Base-by-base conservation (phyloP, 1,140 invertebrate species). In the Lerema accius region DNA sequence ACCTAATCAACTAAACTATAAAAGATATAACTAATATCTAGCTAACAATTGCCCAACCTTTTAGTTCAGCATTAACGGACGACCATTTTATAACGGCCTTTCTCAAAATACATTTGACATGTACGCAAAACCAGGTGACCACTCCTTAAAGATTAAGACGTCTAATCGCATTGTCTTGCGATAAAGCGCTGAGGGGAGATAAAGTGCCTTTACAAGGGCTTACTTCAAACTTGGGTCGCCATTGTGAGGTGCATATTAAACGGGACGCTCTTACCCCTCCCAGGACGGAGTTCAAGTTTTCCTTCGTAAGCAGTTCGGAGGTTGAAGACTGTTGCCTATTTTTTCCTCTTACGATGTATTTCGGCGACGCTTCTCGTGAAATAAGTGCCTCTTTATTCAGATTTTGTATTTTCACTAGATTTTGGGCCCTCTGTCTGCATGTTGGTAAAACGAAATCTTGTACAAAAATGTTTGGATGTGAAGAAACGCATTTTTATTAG, bases 241-340 rank as follows among this genome's bases (percentile, higher is more conserved):
- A 88, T 89, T 87, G 84, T 83, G 76, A 82, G 78, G 77, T 85
- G 85, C 84, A 85, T 89, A 85, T 88, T 86, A 84, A 89, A 73
- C 71, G 77, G 76, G 62, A 70, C 65, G 73, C 80, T 81, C 84
- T 85, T 85, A 74, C 76, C 73, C 69, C 78, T 65, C 76, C 77
- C 80, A 78, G 82, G 48, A 26, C 55, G 16, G 11, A 32, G 56
- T 84, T 86, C 78, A 86, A 80, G 70, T 76, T 79, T 76, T 75
- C 62, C 69, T 75, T 72, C 71, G 71, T 77, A 76, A 63, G 75
- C 69, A 80, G 82, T 82, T 78, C 69, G 67, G 46, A 65, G 69
- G 66, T 73, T 80, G 72, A 76, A 76, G 71, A 76, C 73, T 80
- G 78, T 78, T 67, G 64, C 60, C 63, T 71, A 75, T 75, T 75